Evolutionary conservation across 1,140 invertebrate species (phyloP).

Genomic region (Schlechtendalia chinensis): DNA sequence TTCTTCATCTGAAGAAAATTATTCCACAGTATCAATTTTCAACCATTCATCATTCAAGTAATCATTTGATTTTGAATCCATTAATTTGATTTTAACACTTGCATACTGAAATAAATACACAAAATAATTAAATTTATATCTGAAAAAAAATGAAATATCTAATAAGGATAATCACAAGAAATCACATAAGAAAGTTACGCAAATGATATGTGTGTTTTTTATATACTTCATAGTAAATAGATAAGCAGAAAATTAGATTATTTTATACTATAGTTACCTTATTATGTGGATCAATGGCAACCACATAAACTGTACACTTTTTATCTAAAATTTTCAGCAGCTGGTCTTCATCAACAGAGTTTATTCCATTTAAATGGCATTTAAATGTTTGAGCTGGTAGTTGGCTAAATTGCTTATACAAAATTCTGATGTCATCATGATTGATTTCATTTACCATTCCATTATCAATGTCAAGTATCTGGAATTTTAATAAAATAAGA

Average conservation of each 20-base stretch:
- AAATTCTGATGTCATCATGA: background rate
- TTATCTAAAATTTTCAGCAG: background rate
- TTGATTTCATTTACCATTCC: background rate
- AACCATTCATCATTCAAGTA: constrained; percentile 42
- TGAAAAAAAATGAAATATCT: too few relatives aligned
- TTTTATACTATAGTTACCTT: constrained; percentile 12
- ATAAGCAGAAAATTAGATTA: too few relatives aligned
- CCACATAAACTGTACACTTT: constrained; percentile 9
- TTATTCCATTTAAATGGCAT: constrained; percentile 31
- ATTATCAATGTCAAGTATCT: constrained; percentile 20
- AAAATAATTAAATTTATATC: too few relatives aligned
- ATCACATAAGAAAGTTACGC: too few relatives aligned
- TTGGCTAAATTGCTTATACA: constrained; percentile 4
- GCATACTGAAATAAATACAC: constrained; percentile 7
- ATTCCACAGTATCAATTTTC: too few relatives aligned
- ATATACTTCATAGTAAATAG: too few relatives aligned
- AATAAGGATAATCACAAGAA: too few relatives aligned
- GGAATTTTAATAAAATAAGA: background rate
- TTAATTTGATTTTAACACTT: constrained; percentile 21
- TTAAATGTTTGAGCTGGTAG: constrained; percentile 28
- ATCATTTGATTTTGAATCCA: background rate
- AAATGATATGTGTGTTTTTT: too few relatives aligned
- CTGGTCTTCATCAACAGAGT: background rate
- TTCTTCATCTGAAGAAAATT: too few relatives aligned
- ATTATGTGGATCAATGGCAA: background rate